phyloP scores from a whole-genome alignment of 2,797 vertebrate genomes.

The Ataeniobius toweri region DNA sequence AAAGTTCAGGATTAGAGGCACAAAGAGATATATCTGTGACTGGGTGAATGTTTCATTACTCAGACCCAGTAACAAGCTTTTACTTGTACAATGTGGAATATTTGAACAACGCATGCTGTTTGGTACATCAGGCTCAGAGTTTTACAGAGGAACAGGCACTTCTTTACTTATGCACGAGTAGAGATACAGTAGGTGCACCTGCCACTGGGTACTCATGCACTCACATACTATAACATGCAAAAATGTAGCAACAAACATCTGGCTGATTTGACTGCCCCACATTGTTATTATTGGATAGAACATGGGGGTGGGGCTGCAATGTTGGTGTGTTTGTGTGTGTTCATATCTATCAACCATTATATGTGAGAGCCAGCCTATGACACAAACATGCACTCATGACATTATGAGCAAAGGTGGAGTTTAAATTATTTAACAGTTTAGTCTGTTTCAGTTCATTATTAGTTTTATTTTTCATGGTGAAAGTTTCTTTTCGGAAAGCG shows the following conservation, averaged over 20 bases:
- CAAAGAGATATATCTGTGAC: not conserved
- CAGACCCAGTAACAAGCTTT: not conserved
- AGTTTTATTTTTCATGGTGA: not conserved
- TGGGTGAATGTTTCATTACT: fast-evolving
- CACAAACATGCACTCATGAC: not conserved
- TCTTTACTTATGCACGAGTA: constrained; percentile 12
- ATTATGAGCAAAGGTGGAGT: not conserved
- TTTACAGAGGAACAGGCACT: constrained; percentile 6
- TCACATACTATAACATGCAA: constrained; percentile 2
- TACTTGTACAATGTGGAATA: not conserved
- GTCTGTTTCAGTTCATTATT: not conserved
- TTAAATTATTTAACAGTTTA: constrained; percentile 2
- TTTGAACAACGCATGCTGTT: not conserved
- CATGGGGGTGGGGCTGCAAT: not conserved
- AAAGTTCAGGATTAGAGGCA: not conserved
- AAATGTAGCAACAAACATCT: constrained; percentile 49
- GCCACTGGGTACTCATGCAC: not conserved
- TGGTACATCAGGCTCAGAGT: constrained; percentile 1
- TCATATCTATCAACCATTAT: not conserved
- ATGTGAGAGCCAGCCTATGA: not conserved
- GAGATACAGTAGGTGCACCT: constrained; percentile 33
- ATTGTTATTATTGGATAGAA: constrained; percentile 28
- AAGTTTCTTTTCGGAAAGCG: not conserved
- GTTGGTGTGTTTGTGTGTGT: not conserved
- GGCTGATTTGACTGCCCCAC: constrained; percentile 47